A percentile compares a stretch with the other conserved stretches of the same genome.
Conservation (phyloP, 1,140 invertebrate species). For the Pseudoatta argentina region DNA sequence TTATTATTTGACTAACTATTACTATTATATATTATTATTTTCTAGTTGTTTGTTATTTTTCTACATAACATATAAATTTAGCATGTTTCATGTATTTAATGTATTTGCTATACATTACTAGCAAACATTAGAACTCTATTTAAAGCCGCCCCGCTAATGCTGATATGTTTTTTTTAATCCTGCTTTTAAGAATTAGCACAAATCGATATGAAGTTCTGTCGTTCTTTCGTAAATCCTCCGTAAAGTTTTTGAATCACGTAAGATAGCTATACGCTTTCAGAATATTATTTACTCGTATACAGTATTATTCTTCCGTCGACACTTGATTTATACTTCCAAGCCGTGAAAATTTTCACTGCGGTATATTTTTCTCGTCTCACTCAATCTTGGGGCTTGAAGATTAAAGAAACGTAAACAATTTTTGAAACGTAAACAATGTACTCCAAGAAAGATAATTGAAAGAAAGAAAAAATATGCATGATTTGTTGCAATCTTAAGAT, state of each 20-base stretch:
- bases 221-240: not conserved
- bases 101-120: not conserved
- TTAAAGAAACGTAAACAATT: slow-evolving; percentile 13
- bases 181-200: slow-evolving; percentile 2
- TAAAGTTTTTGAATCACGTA: not conserved
- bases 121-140: too few species aligned
- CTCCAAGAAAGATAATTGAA: too few species aligned
- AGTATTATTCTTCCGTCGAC: not conserved
- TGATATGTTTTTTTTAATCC: not conserved
- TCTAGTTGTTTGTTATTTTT: not conserved
- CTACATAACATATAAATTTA: too few species aligned
- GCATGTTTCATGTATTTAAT: not conserved
- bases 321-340: slow-evolving; percentile 3
- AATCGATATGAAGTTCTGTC: not conserved
- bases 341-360: not conserved
- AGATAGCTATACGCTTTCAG: not conserved
- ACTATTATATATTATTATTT: not conserved
- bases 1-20: not conserved
- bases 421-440: not conserved
- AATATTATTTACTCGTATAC: not conserved
- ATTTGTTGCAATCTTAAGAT: not conserved
- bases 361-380: not conserved
- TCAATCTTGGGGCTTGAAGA: not conserved
- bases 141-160: too few species aligned
- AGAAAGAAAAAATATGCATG: not conserved